phyloP scores from a whole-genome alignment of 2,888 invertebrate species.

The Drosophila pseudotakahashii region DNA sequence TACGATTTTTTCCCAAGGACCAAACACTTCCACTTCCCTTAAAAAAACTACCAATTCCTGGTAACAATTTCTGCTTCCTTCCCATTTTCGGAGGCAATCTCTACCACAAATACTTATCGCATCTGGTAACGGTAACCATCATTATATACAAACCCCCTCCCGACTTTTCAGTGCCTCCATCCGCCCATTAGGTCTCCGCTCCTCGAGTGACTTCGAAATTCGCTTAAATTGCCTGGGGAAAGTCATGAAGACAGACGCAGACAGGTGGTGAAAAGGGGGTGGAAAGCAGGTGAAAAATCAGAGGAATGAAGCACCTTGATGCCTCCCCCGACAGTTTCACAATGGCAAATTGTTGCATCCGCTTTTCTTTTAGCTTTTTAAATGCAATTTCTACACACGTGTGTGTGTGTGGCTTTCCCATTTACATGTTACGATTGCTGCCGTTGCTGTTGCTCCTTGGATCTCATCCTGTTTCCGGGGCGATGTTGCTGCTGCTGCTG shows the following conservation, averaged over 20 bases:
- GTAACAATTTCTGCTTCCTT: conserved; percentile 10
- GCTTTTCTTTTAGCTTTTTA: conserved; percentile 63
- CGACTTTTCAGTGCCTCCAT: background rate
- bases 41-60: conserved; percentile 10
- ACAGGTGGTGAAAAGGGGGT: conserved; percentile 14
- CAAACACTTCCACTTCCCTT: background rate
- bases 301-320: conserved; percentile 1
- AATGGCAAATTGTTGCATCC: conserved; percentile 71
- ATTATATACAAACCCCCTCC: conserved; percentile 18
- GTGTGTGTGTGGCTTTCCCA: conserved; percentile 29
- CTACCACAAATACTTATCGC: conserved; percentile 28
- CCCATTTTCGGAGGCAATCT: background rate
- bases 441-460: conserved; percentile 23
- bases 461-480: conserved; percentile 40
- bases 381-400: conserved; percentile 52
- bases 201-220: conserved; percentile 60
- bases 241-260: conserved; percentile 43
- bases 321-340: conserved; percentile 52
- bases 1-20: background rate
- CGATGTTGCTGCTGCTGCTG: conserved; percentile 23
- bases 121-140: conserved; percentile 30
- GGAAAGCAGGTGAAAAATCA: conserved; percentile 2
- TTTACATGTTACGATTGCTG: conserved; percentile 51
- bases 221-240: conserved; percentile 61
- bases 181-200: conserved; percentile 8